Conservation (phyloP, 2,797 vertebrate species). For the Enteromius trimaculatus region DNA sequence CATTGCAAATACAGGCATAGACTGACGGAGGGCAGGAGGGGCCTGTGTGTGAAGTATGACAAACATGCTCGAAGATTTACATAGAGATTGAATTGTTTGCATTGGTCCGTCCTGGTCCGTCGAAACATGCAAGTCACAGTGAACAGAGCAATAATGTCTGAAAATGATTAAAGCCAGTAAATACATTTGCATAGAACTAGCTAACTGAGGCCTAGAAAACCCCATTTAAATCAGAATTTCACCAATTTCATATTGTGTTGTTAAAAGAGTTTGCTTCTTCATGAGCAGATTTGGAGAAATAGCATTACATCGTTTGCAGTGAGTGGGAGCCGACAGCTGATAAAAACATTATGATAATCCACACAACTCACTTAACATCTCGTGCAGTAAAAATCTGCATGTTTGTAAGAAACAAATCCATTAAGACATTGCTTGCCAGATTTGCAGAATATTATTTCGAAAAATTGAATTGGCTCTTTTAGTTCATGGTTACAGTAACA, state of each 20-base stretch:
- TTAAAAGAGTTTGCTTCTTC: not conserved
- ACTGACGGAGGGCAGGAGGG: not conserved
- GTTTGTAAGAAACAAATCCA: too few species aligned
- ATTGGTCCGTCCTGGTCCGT: not conserved
- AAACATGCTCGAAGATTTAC: not conserved
- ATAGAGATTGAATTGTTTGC: not conserved
- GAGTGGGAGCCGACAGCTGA: not conserved
- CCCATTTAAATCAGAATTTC: not conserved
- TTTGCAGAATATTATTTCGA: not conserved
- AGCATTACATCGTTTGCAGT: not conserved
- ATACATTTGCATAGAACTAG: not conserved
- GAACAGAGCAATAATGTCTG: not conserved
- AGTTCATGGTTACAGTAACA: not conserved
- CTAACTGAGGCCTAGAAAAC: not conserved
- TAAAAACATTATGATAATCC: not conserved
- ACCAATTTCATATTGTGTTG: not conserved
- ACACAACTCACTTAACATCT: not conserved
- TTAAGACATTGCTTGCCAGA: not conserved
- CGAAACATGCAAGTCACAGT: conserved; percentile 23
- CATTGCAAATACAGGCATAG: not conserved
- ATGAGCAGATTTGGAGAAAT: not conserved
- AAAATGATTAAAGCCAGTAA: not conserved
- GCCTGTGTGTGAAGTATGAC: not conserved
- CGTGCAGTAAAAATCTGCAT: not conserved
- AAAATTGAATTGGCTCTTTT: not conserved